Percentiles rank a stretch among this genome's conserved stretches.
These are phyloP conservation scores for Lycocorax pyrrhopterus DNA, from an alignment of 2,113 vertebrate species.

Conservation along the genomic window DNA sequence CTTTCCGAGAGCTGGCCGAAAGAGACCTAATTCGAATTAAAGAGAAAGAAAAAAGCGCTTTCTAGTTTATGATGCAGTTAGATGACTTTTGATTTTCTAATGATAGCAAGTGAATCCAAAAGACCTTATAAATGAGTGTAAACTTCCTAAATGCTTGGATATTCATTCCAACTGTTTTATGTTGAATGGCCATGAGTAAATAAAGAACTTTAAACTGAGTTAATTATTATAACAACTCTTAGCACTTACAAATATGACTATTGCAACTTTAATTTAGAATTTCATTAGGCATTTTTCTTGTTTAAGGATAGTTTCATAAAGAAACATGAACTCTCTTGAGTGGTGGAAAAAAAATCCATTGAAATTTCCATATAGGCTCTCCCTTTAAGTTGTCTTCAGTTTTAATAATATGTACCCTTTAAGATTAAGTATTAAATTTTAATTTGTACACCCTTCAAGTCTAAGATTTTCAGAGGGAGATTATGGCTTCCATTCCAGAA, in stretches of 20 bases:
- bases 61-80: not conserved
- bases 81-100: not conserved
- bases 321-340: not conserved
- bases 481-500: not conserved
- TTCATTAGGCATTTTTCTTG: not conserved
- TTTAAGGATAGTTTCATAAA: not conserved
- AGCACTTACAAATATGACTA: not conserved
- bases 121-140: not conserved
- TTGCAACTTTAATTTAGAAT: not conserved
- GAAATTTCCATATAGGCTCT: not conserved
- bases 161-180: not conserved
- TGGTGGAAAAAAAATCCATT: not conserved
- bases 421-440: not conserved
- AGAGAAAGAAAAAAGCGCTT: not conserved
- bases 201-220: not conserved
- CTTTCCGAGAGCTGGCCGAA: conserved; percentile 81
- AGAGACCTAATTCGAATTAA: conserved; percentile 74
- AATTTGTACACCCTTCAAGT: not conserved
- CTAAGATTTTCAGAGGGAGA: not conserved
- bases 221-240: not conserved
- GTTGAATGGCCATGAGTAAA: not conserved
- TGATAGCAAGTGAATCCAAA: not conserved
- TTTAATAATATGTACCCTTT: not conserved
- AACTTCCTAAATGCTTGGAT: not conserved
- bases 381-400: not conserved